Conservation (phyloP, 2,797 vertebrate genomes). For the Peromyscus nudipes region DNA sequence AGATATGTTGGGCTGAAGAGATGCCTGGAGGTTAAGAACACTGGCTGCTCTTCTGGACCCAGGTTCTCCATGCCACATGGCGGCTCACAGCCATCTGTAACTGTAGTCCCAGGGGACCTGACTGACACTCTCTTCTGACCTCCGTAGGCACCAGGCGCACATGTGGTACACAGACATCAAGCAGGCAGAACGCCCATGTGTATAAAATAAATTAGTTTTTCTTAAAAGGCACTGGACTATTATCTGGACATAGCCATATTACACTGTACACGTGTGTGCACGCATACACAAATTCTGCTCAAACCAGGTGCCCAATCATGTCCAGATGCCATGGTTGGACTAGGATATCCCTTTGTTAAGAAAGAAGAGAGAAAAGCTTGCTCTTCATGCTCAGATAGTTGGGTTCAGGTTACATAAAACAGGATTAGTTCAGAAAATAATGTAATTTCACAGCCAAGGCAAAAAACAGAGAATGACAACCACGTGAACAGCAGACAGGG, state of each 20-base stretch:
- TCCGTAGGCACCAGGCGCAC: not conserved
- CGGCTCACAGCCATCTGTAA: not conserved
- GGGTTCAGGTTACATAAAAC: conserved; percentile 70
- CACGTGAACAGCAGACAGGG: not conserved
- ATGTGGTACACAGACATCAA: not conserved
- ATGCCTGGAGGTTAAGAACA: not conserved
- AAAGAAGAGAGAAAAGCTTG: conserved; percentile 22
- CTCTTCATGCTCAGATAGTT: conserved; percentile 64
- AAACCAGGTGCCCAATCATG: conserved; percentile 71
- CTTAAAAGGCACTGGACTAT: conserved; percentile 14
- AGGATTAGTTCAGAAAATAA: conserved; percentile 66
- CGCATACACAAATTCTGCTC: not conserved
- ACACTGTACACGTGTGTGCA: not conserved
- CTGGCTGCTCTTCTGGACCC: not conserved
- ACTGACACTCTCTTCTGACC: not conserved
- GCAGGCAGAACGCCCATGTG: not conserved
- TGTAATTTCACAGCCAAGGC: conserved; percentile 72
- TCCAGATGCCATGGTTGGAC: conserved; percentile 64
- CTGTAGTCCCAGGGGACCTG: not conserved
- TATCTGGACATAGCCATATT: not conserved
- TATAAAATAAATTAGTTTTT: not conserved
- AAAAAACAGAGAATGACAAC: conserved; percentile 65
- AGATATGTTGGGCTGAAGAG: not conserved
- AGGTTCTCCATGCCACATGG: not conserved
- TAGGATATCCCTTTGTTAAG: conserved; percentile 61